These are phyloP conservation scores for Pseudeuparius sepicola DNA, from an alignment of 2,888 invertebrate genomes.

Conservation along the genomic window DNA sequence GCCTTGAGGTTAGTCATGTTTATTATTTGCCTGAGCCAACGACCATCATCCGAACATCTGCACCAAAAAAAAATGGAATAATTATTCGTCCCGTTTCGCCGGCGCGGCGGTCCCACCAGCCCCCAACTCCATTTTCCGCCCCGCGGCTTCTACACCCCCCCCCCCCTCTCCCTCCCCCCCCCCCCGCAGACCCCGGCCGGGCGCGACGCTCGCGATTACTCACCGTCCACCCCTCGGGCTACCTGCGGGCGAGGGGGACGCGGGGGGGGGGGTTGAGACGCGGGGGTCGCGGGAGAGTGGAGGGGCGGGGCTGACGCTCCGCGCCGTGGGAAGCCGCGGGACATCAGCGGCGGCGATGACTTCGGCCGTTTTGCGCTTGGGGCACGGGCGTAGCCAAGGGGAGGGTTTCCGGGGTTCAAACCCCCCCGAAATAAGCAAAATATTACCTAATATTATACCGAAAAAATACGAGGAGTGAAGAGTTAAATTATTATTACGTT, in stretches of 20 bases:
- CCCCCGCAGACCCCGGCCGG: conserved; percentile 20
- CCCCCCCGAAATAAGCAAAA: no score
- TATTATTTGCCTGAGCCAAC: no score
- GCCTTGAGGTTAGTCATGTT: no score
- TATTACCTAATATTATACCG: no score
- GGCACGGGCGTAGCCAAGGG: no score
- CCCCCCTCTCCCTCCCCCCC: not conserved
- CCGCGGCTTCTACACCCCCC: not conserved
- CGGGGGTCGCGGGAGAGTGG: not conserved
- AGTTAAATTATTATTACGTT: no score
- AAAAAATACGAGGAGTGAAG: no score
- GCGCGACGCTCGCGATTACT: conserved; percentile 19
- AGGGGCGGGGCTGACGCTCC: not conserved
- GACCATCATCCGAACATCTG: no score
- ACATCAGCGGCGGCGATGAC: not conserved
- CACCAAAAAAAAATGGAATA: not conserved
- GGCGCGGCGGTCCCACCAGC: not conserved
- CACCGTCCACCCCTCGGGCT: no score
- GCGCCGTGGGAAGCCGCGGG: not conserved
- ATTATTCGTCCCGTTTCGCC: not conserved
- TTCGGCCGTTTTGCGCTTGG: conserved; percentile 3
- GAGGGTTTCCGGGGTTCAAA: no score
- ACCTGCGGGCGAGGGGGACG: no score
- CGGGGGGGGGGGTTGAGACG: no score
- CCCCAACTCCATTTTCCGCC: not conserved